Percentiles rank a stretch among this genome's conserved stretches.
Conservation (phyloP, 2,113 vertebrate species). For the Poeciliopsis occidentalis region DNA sequence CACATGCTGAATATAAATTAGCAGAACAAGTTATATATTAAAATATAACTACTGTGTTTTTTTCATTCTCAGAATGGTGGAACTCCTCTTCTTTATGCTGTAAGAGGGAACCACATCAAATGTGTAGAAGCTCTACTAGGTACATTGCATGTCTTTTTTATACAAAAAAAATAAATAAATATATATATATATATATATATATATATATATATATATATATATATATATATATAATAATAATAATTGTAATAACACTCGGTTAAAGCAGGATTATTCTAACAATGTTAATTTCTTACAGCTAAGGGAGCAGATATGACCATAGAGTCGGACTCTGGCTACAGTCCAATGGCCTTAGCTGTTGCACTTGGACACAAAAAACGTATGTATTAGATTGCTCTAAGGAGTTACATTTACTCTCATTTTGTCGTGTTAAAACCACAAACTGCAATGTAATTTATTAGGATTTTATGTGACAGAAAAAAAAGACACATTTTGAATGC, state of each 20-base stretch:
- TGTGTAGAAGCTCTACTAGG: constrained; percentile 91
- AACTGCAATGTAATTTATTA: background rate
- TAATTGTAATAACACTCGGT: background rate
- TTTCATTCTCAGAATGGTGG: constrained; percentile 87
- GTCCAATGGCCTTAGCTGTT: constrained; percentile 92
- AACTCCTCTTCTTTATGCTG: constrained; percentile 94
- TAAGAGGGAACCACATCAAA: constrained; percentile 92
- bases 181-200: too few species aligned
- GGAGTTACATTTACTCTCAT: background rate
- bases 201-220: too few species aligned
- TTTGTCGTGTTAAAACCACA: background rate
- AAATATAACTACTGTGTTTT: background rate
- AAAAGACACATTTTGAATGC: background rate
- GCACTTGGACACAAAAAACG: constrained; percentile 93
- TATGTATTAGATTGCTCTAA: constrained; percentile 39
- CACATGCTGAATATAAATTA: background rate
- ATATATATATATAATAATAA: too few species aligned
- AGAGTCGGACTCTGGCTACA: constrained; percentile 95
- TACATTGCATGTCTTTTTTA: constrained; percentile 54
- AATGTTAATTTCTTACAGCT: constrained; percentile 27
- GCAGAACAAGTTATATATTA: background rate
- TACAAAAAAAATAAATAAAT: background rate
- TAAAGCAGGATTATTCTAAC: background rate
- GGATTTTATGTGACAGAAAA: background rate
- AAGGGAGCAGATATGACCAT: constrained; percentile 91